These are phyloP conservation scores for Prietella phreatophila DNA, from an alignment of 2,113 vertebrate species.

Conservation along the genomic window DNA sequence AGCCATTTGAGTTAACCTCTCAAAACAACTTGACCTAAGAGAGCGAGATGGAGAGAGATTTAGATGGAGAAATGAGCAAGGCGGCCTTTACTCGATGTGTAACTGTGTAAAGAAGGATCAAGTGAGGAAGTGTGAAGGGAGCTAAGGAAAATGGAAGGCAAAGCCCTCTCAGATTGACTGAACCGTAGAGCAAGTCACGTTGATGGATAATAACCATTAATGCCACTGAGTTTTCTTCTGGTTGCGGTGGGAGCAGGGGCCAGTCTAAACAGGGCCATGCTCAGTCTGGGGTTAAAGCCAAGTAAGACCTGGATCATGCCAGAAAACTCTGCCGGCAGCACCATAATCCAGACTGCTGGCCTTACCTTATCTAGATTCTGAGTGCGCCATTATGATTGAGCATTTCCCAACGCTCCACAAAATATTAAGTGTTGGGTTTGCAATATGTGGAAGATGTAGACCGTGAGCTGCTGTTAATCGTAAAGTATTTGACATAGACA, in stretches of 20 bases:
- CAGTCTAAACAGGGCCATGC: conserved; percentile 23
- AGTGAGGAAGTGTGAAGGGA: not conserved
- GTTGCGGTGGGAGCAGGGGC: conserved; percentile 6
- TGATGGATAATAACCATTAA: conserved; percentile 33
- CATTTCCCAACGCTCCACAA: not conserved
- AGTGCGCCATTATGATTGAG: conserved; percentile 12
- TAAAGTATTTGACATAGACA: not conserved
- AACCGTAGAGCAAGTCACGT: not conserved
- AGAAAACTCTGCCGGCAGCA: not conserved
- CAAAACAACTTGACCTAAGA: not conserved
- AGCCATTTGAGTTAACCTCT: conserved; percentile 20
- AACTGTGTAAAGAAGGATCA: conserved; percentile 10
- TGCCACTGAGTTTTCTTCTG: conserved; percentile 13
- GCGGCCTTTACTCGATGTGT: not conserved
- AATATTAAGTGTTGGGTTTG: not conserved
- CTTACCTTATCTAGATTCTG: conserved; percentile 1
- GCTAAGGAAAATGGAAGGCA: conserved; percentile 12
- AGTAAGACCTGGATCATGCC: not conserved
- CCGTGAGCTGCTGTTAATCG: conserved; percentile 18
- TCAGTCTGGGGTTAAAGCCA: conserved; percentile 19
- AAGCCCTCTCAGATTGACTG: not conserved
- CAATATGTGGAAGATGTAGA: not conserved
- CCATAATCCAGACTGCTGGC: conserved; percentile 12
- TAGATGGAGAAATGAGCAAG: not conserved
- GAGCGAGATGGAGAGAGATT: not conserved